These are phyloP conservation scores for Parauchenoglanis ngamensis DNA, from an alignment of 2,797 vertebrate species.

Conservation along the genomic window DNA sequence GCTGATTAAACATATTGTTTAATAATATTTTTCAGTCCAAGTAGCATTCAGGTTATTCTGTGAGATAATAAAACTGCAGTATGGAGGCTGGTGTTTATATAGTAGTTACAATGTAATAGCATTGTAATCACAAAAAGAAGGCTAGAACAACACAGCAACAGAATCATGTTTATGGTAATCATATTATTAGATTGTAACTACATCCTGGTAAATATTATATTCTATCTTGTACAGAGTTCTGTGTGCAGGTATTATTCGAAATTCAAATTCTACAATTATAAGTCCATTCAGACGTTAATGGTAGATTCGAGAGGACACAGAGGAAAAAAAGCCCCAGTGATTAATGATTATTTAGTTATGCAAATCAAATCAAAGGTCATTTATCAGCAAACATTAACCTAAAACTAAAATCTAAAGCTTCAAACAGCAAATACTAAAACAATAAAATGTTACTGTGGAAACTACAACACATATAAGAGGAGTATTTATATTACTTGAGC, in stretches of 20 bases:
- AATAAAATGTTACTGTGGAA: background rate
- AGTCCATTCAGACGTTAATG: background rate
- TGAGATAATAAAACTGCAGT: background rate
- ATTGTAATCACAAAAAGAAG: background rate
- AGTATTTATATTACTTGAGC: background rate
- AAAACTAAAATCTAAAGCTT: background rate
- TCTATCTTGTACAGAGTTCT: background rate
- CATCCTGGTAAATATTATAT: background rate
- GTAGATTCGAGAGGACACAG: background rate
- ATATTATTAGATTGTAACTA: background rate
- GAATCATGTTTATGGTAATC: background rate
- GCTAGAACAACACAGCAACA: background rate
- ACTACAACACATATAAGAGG: background rate
- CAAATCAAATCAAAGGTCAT: background rate
- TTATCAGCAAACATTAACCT: background rate
- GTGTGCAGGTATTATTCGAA: background rate
- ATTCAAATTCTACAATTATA: background rate
- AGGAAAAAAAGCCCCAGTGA: background rate
- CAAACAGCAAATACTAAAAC: slow-evolving; percentile 1
- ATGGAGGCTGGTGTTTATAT: background rate
- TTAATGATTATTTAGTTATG: slow-evolving; percentile 10
- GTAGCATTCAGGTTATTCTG: background rate
- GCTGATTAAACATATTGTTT: background rate
- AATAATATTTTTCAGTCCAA: background rate
- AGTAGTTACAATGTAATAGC: slow-evolving; percentile 12